A percentile compares a stretch with the other conserved stretches of the same genome.
Evolutionary conservation across 2,888 invertebrate species (phyloP).

Genomic region (Biston stratarius): DNA sequence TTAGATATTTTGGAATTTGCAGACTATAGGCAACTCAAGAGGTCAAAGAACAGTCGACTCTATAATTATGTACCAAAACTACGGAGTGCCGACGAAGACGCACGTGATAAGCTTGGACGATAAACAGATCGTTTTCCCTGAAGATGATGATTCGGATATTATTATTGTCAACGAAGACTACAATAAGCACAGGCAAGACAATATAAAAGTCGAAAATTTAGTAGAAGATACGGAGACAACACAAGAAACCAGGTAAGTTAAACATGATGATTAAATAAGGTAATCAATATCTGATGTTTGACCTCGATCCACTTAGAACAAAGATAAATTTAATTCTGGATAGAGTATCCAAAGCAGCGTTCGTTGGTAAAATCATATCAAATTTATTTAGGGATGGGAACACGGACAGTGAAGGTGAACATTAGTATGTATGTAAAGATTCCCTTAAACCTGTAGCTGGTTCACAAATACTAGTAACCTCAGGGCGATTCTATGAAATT

Average conservation of each 20-base stretch:
- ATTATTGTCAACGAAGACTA: constrained; percentile 80
- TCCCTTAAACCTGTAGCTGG: too few species aligned
- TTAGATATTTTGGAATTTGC: constrained; percentile 94
- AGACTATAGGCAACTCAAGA: constrained; percentile 89
- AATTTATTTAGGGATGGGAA: too few species aligned
- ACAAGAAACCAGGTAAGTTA: constrained; percentile 58
- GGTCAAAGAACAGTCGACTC: constrained; percentile 89
- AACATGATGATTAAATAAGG: not conserved
- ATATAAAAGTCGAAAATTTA: constrained; percentile 59
- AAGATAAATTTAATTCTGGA: too few species aligned
- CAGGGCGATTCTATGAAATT: too few species aligned
- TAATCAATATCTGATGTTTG: too few species aligned
- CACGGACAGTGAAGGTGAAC: too few species aligned
- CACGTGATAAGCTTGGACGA: constrained; percentile 72
- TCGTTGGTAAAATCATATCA: too few species aligned
- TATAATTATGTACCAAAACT: constrained; percentile 75
- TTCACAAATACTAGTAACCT: too few species aligned
- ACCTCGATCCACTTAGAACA: too few species aligned
- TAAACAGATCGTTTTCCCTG: constrained; percentile 76
- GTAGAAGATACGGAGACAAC: constrained; percentile 61
- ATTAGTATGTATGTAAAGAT: too few species aligned
- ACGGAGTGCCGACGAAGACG: constrained; percentile 66
- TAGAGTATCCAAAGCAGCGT: too few species aligned
- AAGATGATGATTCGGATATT: constrained; percentile 78
- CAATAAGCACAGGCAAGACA: constrained; percentile 64